A percentile compares a stretch with the other conserved stretches of the same genome.
phyloP scores from a whole-genome alignment of 1,140 invertebrate genomes.

The Globodera ellingtonae region DNA sequence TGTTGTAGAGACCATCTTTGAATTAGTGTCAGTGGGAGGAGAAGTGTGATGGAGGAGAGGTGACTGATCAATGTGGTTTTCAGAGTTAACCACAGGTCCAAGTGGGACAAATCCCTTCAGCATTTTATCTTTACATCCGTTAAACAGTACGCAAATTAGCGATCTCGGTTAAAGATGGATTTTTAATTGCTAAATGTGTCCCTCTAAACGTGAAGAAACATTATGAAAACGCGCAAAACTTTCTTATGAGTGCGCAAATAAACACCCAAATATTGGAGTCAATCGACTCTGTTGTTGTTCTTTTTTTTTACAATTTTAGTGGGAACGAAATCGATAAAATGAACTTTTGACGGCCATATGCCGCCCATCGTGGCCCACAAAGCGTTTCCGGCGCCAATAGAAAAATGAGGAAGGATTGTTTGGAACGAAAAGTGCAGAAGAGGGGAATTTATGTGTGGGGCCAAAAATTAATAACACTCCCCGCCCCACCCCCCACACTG shows the following conservation, averaged over 20 bases:
- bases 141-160: background rate
- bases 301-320: no score
- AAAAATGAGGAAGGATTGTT: background rate
- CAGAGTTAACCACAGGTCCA: background rate
- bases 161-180: no score
- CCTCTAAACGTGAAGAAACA: no score
- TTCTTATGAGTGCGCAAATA: no score
- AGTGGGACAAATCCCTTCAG: constrained; percentile 16
- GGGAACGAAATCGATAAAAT: background rate
- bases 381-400: background rate
- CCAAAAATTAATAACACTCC: constrained; percentile 1
- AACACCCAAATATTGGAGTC: no score
- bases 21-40: constrained; percentile 2
- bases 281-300: no score
- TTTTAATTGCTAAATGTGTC: no score
- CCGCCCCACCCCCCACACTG: background rate
- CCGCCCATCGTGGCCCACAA: background rate
- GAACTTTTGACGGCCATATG: background rate
- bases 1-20: background rate
- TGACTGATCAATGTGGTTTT: constrained; percentile 3
- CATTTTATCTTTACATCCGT: background rate
- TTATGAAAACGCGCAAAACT: no score
- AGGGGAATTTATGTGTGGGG: background rate
- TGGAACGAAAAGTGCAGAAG: background rate
- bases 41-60: background rate